Evolutionary conservation across 2,797 vertebrate genomes (phyloP), one percentile per base, ranked within the genome.

Genomic region (Bovichtus diacanthus): DNA sequence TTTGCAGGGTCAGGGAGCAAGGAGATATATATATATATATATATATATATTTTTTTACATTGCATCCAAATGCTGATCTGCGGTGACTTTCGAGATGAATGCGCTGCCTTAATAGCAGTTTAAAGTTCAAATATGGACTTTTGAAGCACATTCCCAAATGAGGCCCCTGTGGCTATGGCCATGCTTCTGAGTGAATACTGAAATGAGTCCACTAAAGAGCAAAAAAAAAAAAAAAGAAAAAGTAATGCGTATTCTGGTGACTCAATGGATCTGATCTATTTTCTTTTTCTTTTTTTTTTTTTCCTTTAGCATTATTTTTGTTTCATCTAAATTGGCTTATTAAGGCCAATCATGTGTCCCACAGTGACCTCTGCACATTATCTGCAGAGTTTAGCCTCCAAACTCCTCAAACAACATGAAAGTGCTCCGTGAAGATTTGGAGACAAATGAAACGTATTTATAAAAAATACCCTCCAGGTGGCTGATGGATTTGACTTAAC

Each of bases 61-160:
- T 0, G n/a, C 18, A 69, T 83, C 29, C 43, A 68, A 79, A 85
- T 74, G 34, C 44, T 73, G 76, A 78, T 77, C 55, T 80, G 23
- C 16, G 47, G 71, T 51, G 84, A 82, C 79, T 87, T 79, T 63
- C 1, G 43, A 70, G 50, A 78, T 41, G 38, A 62, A 36, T 9
- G 38, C 25, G n/a, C 58, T 71, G 69, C 71, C 43, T 85, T 82
- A 80, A 84, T 61, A 64, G 63, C 65, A 74, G 78, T 65, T 73
- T 83, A 70, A 80, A 90, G 87, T 88, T 88, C 74, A 88, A 81
- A 87, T 82, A 53, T 84, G 68, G 87, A 88, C 77, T 87, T 88
- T 76, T 82, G 68, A 82, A 84, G 72, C 74, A 21, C 29, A 8
- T 80, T 78, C 47, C 21, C 63, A 82, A 84, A 87, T 66, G 62